Evolutionary conservation across 2,888 invertebrate species (phyloP).

Genomic region (Stomorhina lunata): DNA sequence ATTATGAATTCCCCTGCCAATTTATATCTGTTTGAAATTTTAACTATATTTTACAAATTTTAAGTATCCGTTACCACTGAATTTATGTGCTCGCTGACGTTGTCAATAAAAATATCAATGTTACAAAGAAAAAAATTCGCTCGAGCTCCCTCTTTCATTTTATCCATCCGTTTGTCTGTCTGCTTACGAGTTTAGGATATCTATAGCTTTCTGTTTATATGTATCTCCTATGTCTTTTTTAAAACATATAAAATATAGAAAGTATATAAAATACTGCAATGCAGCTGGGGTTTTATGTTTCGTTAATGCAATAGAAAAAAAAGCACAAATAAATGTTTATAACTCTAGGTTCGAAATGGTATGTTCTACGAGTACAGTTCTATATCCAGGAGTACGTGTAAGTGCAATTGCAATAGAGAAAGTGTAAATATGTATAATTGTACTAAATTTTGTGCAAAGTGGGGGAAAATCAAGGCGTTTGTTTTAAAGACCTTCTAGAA

Average conservation of each 20-base stretch:
- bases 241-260: background rate
- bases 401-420: background rate
- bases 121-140: slow-evolving; percentile 38
- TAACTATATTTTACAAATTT: slow-evolving; percentile 44
- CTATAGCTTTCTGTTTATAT: background rate
- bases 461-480: slow-evolving; percentile 22
- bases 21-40: slow-evolving; percentile 5
- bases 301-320: slow-evolving; percentile 17
- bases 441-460: slow-evolving; percentile 2
- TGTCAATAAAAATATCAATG: slow-evolving; percentile 58
- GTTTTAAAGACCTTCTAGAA: background rate
- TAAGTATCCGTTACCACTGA: slow-evolving; percentile 50
- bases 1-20: too few relatives aligned
- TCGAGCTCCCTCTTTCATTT: background rate
- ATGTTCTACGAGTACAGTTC: too few relatives aligned
- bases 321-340: background rate
- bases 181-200: background rate
- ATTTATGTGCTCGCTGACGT: slow-evolving; percentile 51
- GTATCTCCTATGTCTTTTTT: background rate
- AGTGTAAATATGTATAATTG: background rate
- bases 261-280: slow-evolving; percentile 49
- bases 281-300: slow-evolving; percentile 56
- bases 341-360: background rate
- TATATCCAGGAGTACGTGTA: background rate
- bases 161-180: background rate